These are phyloP conservation scores for Melanotus villosus DNA, from an alignment of 2,888 invertebrate species.

Conservation along the genomic window DNA sequence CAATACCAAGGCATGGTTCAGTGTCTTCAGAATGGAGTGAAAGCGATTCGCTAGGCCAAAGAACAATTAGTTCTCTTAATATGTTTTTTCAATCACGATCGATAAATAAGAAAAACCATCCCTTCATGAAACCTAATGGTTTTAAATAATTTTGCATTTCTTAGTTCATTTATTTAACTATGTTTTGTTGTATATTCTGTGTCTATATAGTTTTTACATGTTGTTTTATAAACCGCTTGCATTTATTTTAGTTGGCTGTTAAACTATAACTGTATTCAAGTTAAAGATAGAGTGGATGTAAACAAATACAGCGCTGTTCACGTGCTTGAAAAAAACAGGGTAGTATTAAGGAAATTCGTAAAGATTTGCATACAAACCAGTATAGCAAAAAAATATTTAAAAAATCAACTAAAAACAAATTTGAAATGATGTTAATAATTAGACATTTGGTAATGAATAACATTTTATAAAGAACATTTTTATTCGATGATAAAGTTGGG, in stretches of 20 bases:
- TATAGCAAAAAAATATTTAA: too few relatives aligned
- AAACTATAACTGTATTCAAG: too few relatives aligned
- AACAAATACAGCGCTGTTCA: too few relatives aligned
- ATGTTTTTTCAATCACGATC: slow-evolving; percentile 79
- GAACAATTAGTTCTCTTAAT: slow-evolving; percentile 85
- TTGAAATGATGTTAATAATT: too few relatives aligned
- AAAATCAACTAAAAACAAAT: too few relatives aligned
- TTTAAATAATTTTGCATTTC: slow-evolving; percentile 36
- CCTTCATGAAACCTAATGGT: slow-evolving; percentile 59
- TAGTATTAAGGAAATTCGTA: too few relatives aligned
- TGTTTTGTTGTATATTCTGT: slow-evolving; percentile 8
- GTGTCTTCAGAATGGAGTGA: slow-evolving; percentile 84
- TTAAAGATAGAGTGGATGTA: too few relatives aligned
- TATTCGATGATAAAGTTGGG: too few relatives aligned
- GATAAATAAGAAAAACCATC: slow-evolving; percentile 64
- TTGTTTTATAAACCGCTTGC: slow-evolving; percentile 26
- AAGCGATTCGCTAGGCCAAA: slow-evolving; percentile 80
- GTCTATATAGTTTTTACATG: not conserved
- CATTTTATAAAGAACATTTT: too few relatives aligned
- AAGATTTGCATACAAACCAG: too few relatives aligned
- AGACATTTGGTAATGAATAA: too few relatives aligned
- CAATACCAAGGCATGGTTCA: slow-evolving; percentile 77
- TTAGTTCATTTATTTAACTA: not conserved
- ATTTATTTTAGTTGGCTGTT: slow-evolving; percentile 44
- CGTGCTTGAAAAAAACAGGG: too few relatives aligned